Evolutionary conservation across 2,113 vertebrate genomes (phyloP).

Genomic region (Piaya cayana): DNA sequence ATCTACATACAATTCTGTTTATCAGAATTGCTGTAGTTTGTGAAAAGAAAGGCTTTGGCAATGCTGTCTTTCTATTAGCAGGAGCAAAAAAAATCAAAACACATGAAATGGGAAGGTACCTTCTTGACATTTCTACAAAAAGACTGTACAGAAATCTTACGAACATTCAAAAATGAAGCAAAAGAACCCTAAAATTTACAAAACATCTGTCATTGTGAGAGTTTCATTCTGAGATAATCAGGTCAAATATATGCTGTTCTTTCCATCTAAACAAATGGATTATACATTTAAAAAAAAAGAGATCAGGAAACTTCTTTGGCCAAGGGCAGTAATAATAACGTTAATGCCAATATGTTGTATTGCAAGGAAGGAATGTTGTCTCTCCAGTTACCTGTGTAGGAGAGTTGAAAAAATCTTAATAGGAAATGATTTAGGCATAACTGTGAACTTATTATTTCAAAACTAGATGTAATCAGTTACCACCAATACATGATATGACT

Average conservation of each 20-base stretch:
- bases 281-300: not conserved
- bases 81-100: not conserved
- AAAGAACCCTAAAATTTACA: not conserved
- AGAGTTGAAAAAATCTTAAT: not conserved
- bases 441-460: slow-evolving; percentile 29
- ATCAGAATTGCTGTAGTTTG: not conserved
- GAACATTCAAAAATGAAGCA: not conserved
- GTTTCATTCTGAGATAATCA: not conserved
- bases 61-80: not conserved
- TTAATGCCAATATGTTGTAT: not conserved
- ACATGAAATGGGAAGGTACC: not conserved
- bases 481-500: not conserved
- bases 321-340: not conserved
- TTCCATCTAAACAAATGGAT: not conserved
- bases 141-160: not conserved
- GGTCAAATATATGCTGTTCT: not conserved
- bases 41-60: not conserved
- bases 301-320: not conserved
- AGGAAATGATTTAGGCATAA: not conserved
- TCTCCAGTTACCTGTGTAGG: not conserved
- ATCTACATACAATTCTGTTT: not conserved
- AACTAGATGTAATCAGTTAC: not conserved
- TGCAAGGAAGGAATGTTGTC: not conserved
- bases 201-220: not conserved
- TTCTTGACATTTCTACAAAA: not conserved